A percentile compares a stretch with the other conserved stretches of the same genome.
Evolutionary conservation across 2,797 vertebrate genomes (phyloP).

Genomic region (Tympanoctomys barrerae): DNA sequence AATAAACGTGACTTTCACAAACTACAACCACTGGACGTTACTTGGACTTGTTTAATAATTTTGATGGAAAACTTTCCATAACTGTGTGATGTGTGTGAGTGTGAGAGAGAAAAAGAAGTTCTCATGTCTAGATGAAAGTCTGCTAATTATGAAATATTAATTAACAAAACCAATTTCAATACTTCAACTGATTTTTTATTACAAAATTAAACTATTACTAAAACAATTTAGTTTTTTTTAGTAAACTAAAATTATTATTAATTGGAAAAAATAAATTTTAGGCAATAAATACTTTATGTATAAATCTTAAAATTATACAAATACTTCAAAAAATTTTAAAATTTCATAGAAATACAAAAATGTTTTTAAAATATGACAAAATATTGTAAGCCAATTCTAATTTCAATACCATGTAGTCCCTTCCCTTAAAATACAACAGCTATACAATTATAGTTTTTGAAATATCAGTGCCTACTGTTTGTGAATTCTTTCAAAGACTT

Average conservation of each 20-base stretch:
- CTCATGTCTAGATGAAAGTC: not conserved
- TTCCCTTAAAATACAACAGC: not conserved
- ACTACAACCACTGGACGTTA: not conserved
- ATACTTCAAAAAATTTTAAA: not conserved
- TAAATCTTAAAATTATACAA: not conserved
- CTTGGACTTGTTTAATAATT: not conserved
- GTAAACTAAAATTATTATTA: not conserved
- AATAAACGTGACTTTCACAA: not conserved
- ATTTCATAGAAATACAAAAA: not conserved
- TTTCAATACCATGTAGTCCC: not conserved
- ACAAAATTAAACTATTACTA: not conserved
- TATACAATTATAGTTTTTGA: not conserved
- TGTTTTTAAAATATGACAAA: not conserved
- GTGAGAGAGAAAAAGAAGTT: not conserved
- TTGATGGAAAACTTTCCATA: not conserved
- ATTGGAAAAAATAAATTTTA: not conserved
- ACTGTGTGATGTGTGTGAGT: not conserved
- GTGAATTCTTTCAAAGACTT: not conserved
- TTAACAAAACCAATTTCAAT: not conserved
- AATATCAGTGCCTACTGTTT: not conserved
- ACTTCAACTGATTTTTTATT: not conserved
- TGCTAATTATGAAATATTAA: conserved; percentile 4
- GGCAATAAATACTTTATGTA: not conserved
- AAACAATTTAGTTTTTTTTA: no score
- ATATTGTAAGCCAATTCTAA: not conserved